phyloP scores from a whole-genome alignment of 2,113 vertebrate genomes.

The Pollimyrus isidori region DNA sequence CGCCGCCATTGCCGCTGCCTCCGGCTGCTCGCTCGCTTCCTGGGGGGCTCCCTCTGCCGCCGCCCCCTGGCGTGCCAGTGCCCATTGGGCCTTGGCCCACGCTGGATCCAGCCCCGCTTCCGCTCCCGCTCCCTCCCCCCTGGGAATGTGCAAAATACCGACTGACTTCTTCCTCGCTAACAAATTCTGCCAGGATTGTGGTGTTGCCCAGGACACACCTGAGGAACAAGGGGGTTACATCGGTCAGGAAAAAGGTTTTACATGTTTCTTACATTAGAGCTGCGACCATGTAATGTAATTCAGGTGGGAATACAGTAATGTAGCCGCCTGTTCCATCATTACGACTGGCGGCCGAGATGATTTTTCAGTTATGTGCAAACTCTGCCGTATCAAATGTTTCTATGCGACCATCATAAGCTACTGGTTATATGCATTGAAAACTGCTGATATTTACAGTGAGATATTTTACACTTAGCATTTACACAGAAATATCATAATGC shows the following conservation, averaged over 20 bases:
- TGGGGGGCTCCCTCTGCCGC: constrained; percentile 55
- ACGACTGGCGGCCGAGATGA: not conserved
- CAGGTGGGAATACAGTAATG: not conserved
- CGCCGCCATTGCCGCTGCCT: constrained; percentile 37
- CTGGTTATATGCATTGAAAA: not conserved
- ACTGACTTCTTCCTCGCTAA: constrained; percentile 95
- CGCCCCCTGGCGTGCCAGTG: constrained; percentile 54
- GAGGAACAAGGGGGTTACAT: not conserved
- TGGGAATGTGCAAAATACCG: constrained; percentile 95
- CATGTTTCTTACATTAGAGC: not conserved
- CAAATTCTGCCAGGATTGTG: constrained; percentile 98
- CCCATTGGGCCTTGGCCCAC: constrained; percentile 60
- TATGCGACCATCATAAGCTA: not conserved
- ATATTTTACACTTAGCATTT: not conserved
- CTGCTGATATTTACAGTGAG: not conserved
- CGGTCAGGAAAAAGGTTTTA: not conserved
- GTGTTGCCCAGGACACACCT: constrained; percentile 99
- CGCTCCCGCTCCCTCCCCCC: constrained; percentile 52
- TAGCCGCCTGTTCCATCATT: not conserved
- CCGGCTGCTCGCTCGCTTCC: constrained; percentile 61
- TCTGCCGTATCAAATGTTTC: not conserved
- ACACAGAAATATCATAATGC: not conserved
- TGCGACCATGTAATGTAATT: not conserved
- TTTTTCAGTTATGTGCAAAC: not conserved
- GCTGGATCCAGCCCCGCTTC: constrained; percentile 34